A percentile compares a stretch with the other conserved stretches of the same genome.
These are phyloP conservation scores for Meda fulgida DNA, from an alignment of 2,797 vertebrate genomes.

Conservation along the genomic window DNA sequence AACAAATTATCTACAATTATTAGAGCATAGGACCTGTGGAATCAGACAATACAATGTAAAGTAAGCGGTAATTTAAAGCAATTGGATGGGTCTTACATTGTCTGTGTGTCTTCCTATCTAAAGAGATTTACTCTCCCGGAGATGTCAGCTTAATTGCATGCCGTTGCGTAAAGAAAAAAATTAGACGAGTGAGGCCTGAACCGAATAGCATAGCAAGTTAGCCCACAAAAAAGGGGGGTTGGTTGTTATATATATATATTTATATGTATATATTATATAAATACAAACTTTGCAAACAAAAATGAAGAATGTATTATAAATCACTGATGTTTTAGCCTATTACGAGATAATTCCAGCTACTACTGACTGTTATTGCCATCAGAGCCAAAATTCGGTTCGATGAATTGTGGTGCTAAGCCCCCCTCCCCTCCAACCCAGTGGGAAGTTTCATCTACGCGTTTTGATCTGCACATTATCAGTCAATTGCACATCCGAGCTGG, in stretches of 20 bases:
- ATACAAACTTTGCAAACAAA: too few relatives aligned
- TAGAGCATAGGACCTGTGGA: constrained; percentile 54
- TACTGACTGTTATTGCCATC: constrained; percentile 11
- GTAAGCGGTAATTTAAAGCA: constrained; percentile 48
- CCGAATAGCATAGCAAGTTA: not conserved
- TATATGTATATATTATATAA: too few relatives aligned
- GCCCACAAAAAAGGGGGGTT: not conserved
- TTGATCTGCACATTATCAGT: constrained; percentile 68
- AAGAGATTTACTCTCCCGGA: constrained; percentile 29
- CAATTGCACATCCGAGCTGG: constrained; percentile 62
- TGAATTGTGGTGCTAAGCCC: not conserved
- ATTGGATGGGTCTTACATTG: constrained; percentile 43
- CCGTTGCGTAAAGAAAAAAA: constrained; percentile 13
- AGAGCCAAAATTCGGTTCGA: not conserved
- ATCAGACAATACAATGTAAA: constrained; percentile 54
- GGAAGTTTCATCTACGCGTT: constrained; percentile 44
- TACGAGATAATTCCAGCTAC: not conserved
- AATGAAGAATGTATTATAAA: not conserved
- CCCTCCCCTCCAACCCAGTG: not conserved
- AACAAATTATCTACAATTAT: constrained; percentile 72
- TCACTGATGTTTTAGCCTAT: not conserved
- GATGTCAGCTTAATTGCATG: constrained; percentile 41
- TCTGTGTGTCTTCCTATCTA: constrained; percentile 27
- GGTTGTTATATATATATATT: too few relatives aligned
- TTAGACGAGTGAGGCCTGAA: not conserved